These are phyloP conservation scores for Trissolcus brochymenae DNA, from an alignment of 2,888 invertebrate species.

Conservation along the genomic window DNA sequence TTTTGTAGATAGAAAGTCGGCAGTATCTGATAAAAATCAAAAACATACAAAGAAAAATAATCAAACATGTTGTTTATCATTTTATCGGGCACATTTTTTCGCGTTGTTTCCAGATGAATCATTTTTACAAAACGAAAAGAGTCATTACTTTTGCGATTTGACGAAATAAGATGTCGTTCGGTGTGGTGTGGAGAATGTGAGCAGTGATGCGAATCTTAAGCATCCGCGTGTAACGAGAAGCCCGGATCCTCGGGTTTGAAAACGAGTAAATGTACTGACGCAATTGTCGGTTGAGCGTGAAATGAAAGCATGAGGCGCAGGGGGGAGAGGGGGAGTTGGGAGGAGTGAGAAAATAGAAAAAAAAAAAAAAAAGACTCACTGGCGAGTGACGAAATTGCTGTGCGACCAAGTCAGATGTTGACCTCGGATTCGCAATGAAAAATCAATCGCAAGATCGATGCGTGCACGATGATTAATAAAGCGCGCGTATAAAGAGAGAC, in stretches of 20 bases:
- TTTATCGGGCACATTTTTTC: background rate
- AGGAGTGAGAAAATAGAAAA: background rate
- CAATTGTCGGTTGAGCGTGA: conserved; percentile 55
- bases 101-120: background rate
- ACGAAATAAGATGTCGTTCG: conserved; percentile 35
- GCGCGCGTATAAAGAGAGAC: conserved; percentile 28
- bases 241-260: conserved; percentile 52
- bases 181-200: conserved; percentile 12
- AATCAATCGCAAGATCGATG: conserved; percentile 52
- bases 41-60: background rate
- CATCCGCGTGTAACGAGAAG: conserved; percentile 55
- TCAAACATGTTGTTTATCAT: conserved; percentile 1
- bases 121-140: conserved; percentile 1
- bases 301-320: conserved; percentile 42
- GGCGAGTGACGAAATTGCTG: conserved; percentile 39
- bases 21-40: background rate
- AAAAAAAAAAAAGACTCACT: conserved; percentile 26
- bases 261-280: conserved; percentile 55
- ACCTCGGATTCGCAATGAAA: conserved; percentile 35
- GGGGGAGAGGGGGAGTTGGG: conserved; percentile 11
- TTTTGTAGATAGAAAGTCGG: conserved; percentile 22
- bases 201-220: conserved; percentile 46
- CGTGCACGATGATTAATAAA: conserved; percentile 45
- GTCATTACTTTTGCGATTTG: conserved; percentile 19
- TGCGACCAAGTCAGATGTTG: conserved; percentile 28